phyloP scores from a whole-genome alignment of 2,888 invertebrate genomes.

The Keiferia lycopersicella region DNA sequence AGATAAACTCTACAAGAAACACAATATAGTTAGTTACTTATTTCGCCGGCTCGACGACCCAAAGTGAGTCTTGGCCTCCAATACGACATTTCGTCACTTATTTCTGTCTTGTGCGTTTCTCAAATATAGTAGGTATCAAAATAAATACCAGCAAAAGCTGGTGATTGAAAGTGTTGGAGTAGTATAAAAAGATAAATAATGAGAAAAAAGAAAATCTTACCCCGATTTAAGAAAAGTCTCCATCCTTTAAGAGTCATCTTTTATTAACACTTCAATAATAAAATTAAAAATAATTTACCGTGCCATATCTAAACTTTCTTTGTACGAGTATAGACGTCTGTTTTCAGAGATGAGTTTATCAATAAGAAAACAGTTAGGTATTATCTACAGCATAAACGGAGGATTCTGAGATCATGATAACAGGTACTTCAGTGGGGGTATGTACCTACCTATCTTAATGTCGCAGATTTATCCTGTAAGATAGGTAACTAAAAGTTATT shows the following conservation, averaged over 20 bases:
- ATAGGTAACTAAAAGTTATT: neutral
- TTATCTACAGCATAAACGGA: constrained; percentile 16
- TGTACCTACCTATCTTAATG: neutral
- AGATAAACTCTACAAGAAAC: too few relatives aligned
- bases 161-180: too few relatives aligned
- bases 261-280: constrained; percentile 64
- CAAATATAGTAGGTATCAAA: too few relatives aligned
- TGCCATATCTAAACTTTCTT: neutral
- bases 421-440: neutral
- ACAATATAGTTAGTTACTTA: too few relatives aligned
- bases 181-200: neutral
- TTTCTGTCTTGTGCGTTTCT: too few relatives aligned
- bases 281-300: neutral
- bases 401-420: neutral
- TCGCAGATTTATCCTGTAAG: too few relatives aligned
- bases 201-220: constrained; percentile 43
- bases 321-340: neutral
- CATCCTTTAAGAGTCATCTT: constrained; percentile 65
- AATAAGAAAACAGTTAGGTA: neutral
- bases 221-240: constrained; percentile 62
- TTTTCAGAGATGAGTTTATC: constrained; percentile 21
- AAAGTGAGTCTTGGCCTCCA: too few relatives aligned
- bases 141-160: too few relatives aligned
- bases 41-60: too few relatives aligned
- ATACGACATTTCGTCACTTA: too few relatives aligned